Evolutionary conservation across 2,797 vertebrate genomes (phyloP).

Genomic region (Acanthis flammea): DNA sequence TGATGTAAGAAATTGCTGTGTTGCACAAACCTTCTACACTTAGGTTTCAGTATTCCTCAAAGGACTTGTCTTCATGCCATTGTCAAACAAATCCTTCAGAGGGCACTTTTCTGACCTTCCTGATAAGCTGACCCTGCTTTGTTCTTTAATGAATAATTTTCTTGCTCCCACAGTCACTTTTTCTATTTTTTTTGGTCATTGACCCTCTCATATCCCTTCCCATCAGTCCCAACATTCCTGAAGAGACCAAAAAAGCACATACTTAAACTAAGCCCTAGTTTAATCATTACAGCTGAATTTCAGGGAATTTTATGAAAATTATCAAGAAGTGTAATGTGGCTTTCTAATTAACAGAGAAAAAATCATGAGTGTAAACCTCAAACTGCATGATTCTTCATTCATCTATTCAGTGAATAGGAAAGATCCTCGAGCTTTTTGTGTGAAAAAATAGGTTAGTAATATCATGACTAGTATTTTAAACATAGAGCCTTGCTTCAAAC

Average conservation of each 20-base stretch:
- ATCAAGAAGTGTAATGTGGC: background rate
- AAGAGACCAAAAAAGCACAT: background rate
- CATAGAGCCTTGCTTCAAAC: background rate
- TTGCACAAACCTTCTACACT: background rate
- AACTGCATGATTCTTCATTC: background rate
- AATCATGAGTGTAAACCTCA: background rate
- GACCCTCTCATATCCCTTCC: background rate
- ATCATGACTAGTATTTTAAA: background rate
- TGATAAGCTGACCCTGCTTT: background rate
- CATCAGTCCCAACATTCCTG: background rate
- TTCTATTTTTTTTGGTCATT: background rate
- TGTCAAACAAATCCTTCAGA: background rate
- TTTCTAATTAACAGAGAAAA: background rate
- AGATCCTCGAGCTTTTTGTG: background rate
- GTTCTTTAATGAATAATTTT: background rate
- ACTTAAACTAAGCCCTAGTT: background rate
- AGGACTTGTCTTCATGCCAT: background rate
- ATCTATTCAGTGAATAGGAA: background rate
- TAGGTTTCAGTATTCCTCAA: background rate
- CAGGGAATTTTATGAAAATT: background rate
- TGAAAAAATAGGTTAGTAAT: background rate
- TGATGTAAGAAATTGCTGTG: background rate
- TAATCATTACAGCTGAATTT: background rate
- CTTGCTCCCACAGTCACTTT: background rate
- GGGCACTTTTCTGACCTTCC: background rate